Percentiles rank a stretch among this genome's conserved stretches.
Evolutionary conservation across 2,797 vertebrate species (phyloP).

Genomic region (Sebastes oblongus): DNA sequence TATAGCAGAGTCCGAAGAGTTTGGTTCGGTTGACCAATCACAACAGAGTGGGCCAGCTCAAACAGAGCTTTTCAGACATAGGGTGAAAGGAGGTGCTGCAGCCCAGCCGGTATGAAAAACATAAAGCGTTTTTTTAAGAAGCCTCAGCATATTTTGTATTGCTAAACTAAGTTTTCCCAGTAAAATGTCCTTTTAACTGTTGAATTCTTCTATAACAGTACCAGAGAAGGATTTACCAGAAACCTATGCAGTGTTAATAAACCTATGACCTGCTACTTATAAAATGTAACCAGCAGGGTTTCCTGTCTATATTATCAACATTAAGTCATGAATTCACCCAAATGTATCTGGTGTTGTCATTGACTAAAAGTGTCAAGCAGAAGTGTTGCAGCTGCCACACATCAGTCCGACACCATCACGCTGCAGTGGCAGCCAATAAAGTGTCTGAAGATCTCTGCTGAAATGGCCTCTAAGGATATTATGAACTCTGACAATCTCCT

Average conservation of each 20-base stretch:
- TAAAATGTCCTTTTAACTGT: background rate
- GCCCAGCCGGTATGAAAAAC: fast-evolving
- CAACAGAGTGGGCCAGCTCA: no score
- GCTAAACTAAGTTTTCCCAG: background rate
- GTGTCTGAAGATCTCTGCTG: slow-evolving; percentile 32
- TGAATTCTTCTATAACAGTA: background rate
- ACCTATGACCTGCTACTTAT: background rate
- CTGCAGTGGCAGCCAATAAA: slow-evolving; percentile 48
- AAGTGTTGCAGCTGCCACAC: slow-evolving; percentile 38
- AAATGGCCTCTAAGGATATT: slow-evolving; percentile 45
- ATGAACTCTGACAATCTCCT: slow-evolving; percentile 58
- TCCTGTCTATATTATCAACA: background rate
- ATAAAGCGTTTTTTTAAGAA: background rate
- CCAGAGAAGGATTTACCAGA: background rate
- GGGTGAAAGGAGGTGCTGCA: no score
- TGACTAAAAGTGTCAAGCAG: slow-evolving; percentile 25
- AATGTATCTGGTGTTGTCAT: slow-evolving; percentile 13
- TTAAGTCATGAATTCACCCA: background rate
- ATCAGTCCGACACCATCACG: slow-evolving; percentile 33
- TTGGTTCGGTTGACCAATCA: no score
- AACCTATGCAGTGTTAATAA: background rate
- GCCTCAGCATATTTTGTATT: background rate
- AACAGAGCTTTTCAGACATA: no score
- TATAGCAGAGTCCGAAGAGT: no score
- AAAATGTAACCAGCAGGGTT: background rate